Evolutionary conservation across 2,113 vertebrate species (phyloP).

Genomic region (Cephalopholis sonnerati): DNA sequence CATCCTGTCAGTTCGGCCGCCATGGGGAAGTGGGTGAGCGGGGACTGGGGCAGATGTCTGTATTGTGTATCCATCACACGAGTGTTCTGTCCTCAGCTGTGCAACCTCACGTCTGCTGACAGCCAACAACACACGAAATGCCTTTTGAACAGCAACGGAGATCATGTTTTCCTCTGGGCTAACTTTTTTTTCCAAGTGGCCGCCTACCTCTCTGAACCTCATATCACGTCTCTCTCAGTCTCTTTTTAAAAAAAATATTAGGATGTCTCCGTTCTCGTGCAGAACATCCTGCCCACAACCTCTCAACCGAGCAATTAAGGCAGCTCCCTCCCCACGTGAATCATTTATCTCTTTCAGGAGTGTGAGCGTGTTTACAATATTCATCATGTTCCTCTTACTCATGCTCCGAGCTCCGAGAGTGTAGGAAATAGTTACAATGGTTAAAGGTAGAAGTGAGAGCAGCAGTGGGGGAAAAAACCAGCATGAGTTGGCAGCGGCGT

Average conservation of each 20-base stretch:
- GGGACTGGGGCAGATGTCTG: conserved; percentile 54
- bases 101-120: conserved; percentile 53
- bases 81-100: conserved; percentile 45
- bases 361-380: conserved; percentile 55
- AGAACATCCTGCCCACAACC: conserved; percentile 44
- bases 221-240: conserved; percentile 24
- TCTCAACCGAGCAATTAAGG: conserved; percentile 58
- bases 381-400: conserved; percentile 49
- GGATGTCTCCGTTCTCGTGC: conserved; percentile 21
- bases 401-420: background rate
- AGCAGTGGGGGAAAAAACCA: conserved; percentile 16
- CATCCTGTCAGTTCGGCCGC: conserved; percentile 64
- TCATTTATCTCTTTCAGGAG: conserved; percentile 60
- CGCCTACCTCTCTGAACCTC: conserved; percentile 45
- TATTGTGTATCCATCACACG: conserved; percentile 66
- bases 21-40: conserved; percentile 46
- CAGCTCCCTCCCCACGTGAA: conserved; percentile 34
- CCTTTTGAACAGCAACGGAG: conserved; percentile 55
- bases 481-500: conserved; percentile 28
- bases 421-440: conserved; percentile 2
- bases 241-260: conserved; percentile 8
- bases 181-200: conserved; percentile 32
- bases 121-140: conserved; percentile 54
- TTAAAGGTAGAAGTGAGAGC: conserved; percentile 39
- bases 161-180: conserved; percentile 62